These are phyloP conservation scores for Drosophila siamana DNA, from an alignment of 2,888 invertebrate species.

Conservation along the genomic window DNA sequence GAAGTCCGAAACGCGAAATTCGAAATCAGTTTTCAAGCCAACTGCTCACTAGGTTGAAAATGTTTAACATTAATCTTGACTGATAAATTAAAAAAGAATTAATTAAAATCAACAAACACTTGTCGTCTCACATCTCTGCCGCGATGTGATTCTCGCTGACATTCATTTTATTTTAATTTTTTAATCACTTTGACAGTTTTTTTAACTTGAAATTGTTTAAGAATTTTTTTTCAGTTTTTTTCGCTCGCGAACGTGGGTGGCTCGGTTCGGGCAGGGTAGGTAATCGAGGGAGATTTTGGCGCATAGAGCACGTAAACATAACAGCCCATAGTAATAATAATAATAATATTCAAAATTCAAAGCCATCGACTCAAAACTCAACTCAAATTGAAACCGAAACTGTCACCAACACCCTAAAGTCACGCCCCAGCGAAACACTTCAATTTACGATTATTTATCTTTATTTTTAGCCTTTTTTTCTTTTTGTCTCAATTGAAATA, in stretches of 20 bases:
- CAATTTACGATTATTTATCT: constrained; percentile 53
- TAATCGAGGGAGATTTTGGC: constrained; percentile 41
- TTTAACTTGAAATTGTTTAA: constrained; percentile 43
- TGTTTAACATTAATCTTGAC: constrained; percentile 79
- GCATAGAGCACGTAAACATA: constrained; percentile 70
- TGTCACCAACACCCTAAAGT: constrained; percentile 70
- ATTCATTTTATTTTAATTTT: constrained; percentile 53
- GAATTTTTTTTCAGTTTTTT: constrained; percentile 42
- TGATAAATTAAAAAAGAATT: constrained; percentile 78
- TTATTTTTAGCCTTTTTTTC: constrained; percentile 53
- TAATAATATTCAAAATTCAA: constrained; percentile 44
- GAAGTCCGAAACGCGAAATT: constrained; percentile 35
- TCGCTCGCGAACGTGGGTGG: constrained; percentile 48
- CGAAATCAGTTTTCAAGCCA: constrained; percentile 56
- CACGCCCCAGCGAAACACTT: constrained; percentile 70
- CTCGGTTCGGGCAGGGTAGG: constrained; percentile 41
- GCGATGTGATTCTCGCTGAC: constrained; percentile 46
- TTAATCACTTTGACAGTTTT: constrained; percentile 57
- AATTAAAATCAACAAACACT: constrained; percentile 76
- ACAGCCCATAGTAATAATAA: constrained; percentile 60
- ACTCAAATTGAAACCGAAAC: constrained; percentile 35
- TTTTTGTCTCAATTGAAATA: constrained; percentile 38
- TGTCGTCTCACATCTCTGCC: constrained; percentile 48
- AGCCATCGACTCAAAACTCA: constrained; percentile 36
- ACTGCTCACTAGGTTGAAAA: constrained; percentile 63